A percentile compares a stretch with the other conserved stretches of the same genome.
Evolutionary conservation across 2,113 vertebrate species (phyloP).

Genomic region (Apistogramma diplotaenia): DNA sequence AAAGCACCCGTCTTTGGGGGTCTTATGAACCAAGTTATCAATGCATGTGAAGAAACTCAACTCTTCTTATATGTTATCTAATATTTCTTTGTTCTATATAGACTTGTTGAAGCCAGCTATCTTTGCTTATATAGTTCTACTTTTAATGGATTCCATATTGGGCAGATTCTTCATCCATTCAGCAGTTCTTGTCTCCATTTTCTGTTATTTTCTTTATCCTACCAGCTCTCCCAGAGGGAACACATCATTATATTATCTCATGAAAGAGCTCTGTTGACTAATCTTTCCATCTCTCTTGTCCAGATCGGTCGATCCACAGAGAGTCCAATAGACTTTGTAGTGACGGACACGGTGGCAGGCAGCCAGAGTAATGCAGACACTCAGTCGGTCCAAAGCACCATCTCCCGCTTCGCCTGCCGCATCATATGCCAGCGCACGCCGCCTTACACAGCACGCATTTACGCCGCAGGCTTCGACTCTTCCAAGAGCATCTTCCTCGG

Average conservation of each 20-base stretch:
- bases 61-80: background rate
- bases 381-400: slow-evolving; percentile 97
- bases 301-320: slow-evolving; percentile 98
- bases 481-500: slow-evolving; percentile 99
- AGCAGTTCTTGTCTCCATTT: background rate
- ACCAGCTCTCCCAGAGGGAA: background rate
- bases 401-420: slow-evolving; percentile 97
- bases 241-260: background rate
- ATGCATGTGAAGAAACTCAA: background rate
- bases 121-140: background rate
- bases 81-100: background rate
- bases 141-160: background rate
- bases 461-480: slow-evolving; percentile 96
- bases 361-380: slow-evolving; percentile 94
- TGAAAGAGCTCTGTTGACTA: background rate
- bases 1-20: background rate
- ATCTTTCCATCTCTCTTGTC: background rate
- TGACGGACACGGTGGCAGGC: slow-evolving; percentile 95
- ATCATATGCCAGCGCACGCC: slow-evolving; percentile 96
- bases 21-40: background rate
- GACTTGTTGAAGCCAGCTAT: background rate
- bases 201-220: background rate
- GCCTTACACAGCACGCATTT: slow-evolving; percentile 95
- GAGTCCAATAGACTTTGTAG: slow-evolving; percentile 97
- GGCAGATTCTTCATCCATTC: background rate